Base-by-base conservation (phyloP, 2,888 invertebrate genomes). In the Pyrochroa serraticornis region DNA sequence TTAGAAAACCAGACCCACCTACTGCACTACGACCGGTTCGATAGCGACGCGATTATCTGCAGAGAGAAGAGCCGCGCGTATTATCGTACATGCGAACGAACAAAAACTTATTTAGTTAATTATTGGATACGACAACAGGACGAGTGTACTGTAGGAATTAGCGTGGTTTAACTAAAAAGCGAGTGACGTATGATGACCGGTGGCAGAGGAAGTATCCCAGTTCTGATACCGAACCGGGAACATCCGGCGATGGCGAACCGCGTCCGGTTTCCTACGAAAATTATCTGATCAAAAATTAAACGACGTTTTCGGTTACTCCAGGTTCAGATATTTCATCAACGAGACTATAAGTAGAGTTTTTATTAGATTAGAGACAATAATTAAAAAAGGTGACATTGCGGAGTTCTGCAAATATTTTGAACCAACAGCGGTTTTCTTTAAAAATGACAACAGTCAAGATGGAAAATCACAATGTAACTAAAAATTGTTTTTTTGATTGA, bases 251-350 rank as follows among this genome's bases (percentile, higher is more conserved):
- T 10, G 39, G 39, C 39, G 42, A 39, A 55, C 54, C 54, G 47
- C 54, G 54, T 55, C 54, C 54, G 41, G 45, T 48, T 53, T 55
- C 54, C 54, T 35, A 13, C 8, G 41, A 31, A 22, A 46, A 22
- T 55, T 55, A 55, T 55, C 54, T 55, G 13, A 14, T 12, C 14
- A 12, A 35, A 13, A 34, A 32, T 38, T 38, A 22, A 39, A 13
- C 13, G 12, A 13, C 8, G 39, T 10, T 10, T 36, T 37, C 10
- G 10, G 37, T 7, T 7, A 7, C 10, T 36, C 36, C 36, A 14
- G 38, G n/a, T n/a, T n/a, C n/a, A n/a, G n/a, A n/a, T n/a, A n/a
- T n/a, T n/a, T n/a, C n/a, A n/a, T n/a, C n/a, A n/a, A n/a, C n/a
- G n/a, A n/a, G n/a, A n/a, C n/a, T n/a, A n/a, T n/a, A n/a, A n/a